These are phyloP conservation scores for Troides helena DNA, from an alignment of 2,888 invertebrate species.

Conservation along the genomic window DNA sequence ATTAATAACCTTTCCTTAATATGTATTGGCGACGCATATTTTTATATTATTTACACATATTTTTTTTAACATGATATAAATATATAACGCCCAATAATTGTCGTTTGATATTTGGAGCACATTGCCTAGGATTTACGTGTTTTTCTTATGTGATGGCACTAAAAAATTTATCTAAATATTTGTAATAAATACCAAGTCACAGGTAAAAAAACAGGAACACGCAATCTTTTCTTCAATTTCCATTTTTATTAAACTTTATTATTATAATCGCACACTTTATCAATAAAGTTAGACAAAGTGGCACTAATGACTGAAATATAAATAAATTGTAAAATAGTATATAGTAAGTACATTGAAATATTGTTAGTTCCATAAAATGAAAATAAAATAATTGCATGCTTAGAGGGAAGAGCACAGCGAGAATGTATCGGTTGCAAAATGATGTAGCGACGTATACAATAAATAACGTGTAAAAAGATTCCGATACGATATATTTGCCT, in stretches of 20 bases:
- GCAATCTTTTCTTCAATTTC: too few species aligned
- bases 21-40: too few species aligned
- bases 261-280: background rate
- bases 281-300: slow-evolving; percentile 22
- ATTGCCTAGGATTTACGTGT: background rate
- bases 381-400: background rate
- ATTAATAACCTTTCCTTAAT: too few species aligned
- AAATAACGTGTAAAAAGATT: too few species aligned
- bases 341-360: background rate
- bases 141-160: background rate
- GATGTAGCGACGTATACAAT: too few species aligned
- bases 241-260: background rate
- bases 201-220: background rate
- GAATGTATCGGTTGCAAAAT: background rate
- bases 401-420: background rate
- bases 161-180: background rate
- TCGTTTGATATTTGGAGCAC: background rate
- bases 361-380: too few species aligned
- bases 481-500: too few species aligned
- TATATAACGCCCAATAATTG: too few species aligned
- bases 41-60: too few species aligned
- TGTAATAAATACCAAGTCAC: background rate
- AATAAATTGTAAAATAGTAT: slow-evolving; percentile 12
- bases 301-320: slow-evolving; percentile 18
- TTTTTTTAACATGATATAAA: too few species aligned